phyloP scores from a whole-genome alignment of 2,888 invertebrate genomes.

The Odontocerum albicorne region DNA sequence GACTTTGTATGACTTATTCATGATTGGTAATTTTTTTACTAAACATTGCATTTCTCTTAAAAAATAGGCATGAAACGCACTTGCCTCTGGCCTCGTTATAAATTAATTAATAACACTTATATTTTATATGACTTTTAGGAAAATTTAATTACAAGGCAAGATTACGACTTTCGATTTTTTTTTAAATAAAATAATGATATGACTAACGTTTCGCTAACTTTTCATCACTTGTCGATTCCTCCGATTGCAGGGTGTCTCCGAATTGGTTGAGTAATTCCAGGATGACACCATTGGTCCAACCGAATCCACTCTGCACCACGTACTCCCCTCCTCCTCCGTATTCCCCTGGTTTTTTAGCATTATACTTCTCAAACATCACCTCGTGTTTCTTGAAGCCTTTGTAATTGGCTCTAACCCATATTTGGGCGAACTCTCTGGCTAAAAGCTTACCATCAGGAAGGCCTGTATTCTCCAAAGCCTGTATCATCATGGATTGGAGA shows the following conservation, averaged over 20 bases:
- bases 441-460: conserved; percentile 56
- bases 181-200: no score
- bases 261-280: conserved; percentile 66
- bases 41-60: no score
- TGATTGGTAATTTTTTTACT: no score
- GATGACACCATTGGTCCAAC: conserved; percentile 77
- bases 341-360: conserved; percentile 63
- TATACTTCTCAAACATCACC: conserved; percentile 75
- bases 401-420: conserved; percentile 69
- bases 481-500: conserved; percentile 71
- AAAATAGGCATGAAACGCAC: no score
- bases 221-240: neutral
- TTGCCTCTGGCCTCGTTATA: no score
- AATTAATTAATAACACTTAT: no score
- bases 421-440: conserved; percentile 66
- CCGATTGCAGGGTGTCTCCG: conserved; percentile 46
- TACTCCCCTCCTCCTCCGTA: conserved; percentile 82
- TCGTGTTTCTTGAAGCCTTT: conserved; percentile 61
- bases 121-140: no score
- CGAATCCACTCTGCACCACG: conserved; percentile 73
- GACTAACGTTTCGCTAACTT: no score
- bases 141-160: no score
- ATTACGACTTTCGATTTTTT: no score
- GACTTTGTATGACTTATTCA: no score
- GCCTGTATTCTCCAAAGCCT: conserved; percentile 64